Base-by-base conservation (phyloP, 1,140 invertebrate genomes). In the Drosophila neocordata region DNA sequence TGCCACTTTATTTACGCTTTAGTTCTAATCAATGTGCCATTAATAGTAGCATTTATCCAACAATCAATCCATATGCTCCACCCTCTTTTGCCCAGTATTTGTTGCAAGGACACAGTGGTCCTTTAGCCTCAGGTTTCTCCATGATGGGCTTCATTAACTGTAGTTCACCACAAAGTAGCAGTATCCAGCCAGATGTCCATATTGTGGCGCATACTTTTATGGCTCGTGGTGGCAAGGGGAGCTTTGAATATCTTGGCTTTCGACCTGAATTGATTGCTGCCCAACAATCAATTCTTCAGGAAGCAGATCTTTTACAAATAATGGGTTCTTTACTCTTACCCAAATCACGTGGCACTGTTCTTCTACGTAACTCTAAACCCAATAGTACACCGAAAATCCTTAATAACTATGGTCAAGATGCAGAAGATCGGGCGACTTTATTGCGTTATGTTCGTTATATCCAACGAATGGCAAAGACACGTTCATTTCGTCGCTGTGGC, bases 371-470 rank as follows among this genome's bases (percentile, higher is more conserved):
- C 67, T 55, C 31, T n/a, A 38, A 92, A 74, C 81, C 91, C 7
- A 59, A 69, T 9, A 82, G 87, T 0, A 60, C 94, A 27, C 97
- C 97, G 0, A 84, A 94, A 12, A 96, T 99, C 64, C 94, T 96
- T 87, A 95, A 96, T 0, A 96, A 95, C 79, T 98, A 97, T 90
- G 92, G 97, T 1, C 94, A 93, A 8, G 93, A 95, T 75, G 92
- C 93, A 0, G 93, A 94, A 18, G 96, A 97, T 91, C 93, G 95
- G 9, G 93, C 93, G 12, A 94, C 93, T 6, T 77, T 97, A 7
- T 92, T 97, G 18, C 95, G 96, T 82, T 96, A 94, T 53, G 92
- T 94, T 71, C 91, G 93, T 63, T 92, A 92, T 73, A 68, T 92
- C 12, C 90, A 93, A 3, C 92, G 91, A 59, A 27, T 94, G 31